Conservation (phyloP, 2,888 invertebrate species). For the Tinea semifulvella region DNA sequence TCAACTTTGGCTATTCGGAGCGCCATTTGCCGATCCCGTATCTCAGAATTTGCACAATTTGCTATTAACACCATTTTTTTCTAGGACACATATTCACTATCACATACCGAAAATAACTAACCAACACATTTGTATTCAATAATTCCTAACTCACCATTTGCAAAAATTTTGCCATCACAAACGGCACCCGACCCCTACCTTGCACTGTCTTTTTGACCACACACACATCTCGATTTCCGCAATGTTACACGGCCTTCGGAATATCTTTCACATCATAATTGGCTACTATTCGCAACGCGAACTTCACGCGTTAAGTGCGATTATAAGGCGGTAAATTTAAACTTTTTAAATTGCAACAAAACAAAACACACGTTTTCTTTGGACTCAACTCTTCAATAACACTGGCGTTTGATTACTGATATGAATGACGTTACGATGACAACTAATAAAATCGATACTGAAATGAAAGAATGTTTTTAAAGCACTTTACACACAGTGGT, state of each 20-base stretch:
- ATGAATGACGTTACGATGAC: constrained; percentile 9
- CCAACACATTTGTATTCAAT: constrained; percentile 44
- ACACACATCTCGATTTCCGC: constrained; percentile 68
- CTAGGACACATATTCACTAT: constrained; percentile 46
- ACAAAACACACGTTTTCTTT: constrained; percentile 10
- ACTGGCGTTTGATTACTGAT: not conserved
- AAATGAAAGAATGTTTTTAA: constrained; percentile 7
- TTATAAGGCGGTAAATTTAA: constrained; percentile 55
- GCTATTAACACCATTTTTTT: constrained; percentile 51
- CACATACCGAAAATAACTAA: constrained; percentile 44
- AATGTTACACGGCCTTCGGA: constrained; percentile 73
- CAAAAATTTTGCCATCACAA: constrained; percentile 82
- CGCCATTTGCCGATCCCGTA: constrained; percentile 65
- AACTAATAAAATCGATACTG: constrained; percentile 11
- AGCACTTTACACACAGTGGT: not conserved
- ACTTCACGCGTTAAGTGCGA: constrained; percentile 57
- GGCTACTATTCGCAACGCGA: constrained; percentile 68
- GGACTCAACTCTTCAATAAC: not conserved
- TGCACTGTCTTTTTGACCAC: constrained; percentile 75
- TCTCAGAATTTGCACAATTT: constrained; percentile 54
- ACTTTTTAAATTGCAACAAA: constrained; percentile 26
- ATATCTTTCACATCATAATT: constrained; percentile 72
- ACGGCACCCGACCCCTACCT: constrained; percentile 81
- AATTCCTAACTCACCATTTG: constrained; percentile 77
- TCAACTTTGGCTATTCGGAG: constrained; percentile 65